Evolutionary conservation across 2,797 vertebrate species (phyloP).

Genomic region (Atherinosoma microstoma): DNA sequence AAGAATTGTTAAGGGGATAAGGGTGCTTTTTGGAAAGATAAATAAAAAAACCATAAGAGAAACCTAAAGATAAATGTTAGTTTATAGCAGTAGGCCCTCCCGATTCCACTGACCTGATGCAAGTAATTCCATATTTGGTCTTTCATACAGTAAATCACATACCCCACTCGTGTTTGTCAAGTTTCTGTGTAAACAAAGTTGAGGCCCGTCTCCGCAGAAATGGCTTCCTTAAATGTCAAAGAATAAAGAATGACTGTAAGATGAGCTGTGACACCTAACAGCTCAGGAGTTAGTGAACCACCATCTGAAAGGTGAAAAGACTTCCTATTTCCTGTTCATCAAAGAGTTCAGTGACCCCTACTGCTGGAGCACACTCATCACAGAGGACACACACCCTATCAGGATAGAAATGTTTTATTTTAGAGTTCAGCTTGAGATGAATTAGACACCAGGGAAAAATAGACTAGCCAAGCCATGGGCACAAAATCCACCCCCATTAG

Average conservation of each 20-base stretch:
- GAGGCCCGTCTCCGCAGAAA: constrained; percentile 14
- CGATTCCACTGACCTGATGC: constrained; percentile 20
- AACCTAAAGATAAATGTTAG: not conserved
- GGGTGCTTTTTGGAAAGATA: not conserved
- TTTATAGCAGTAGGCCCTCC: not conserved
- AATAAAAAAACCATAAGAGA: not conserved
- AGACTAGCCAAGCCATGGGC: not conserved
- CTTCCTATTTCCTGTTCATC: not conserved
- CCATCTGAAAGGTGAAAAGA: not conserved
- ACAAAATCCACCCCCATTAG: not conserved
- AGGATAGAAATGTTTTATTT: not conserved
- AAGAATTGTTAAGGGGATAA: constrained; percentile 9
- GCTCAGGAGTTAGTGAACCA: constrained; percentile 6
- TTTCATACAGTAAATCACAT: constrained; percentile 1
- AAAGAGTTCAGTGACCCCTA: not conserved
- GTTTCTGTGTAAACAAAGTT: constrained; percentile 26
- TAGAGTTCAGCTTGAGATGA: not conserved
- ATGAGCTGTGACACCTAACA: constrained; percentile 16
- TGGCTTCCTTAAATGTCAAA: constrained; percentile 1
- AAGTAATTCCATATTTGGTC: constrained; percentile 1
- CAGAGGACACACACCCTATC: not conserved
- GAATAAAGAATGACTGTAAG: constrained; percentile 24
- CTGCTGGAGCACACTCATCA: not conserved
- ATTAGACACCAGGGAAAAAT: too few relatives aligned
- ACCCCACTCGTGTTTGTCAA: not conserved